Evolutionary conservation across 2,888 invertebrate species (phyloP).

Genomic region (Mythimna vitellina): DNA sequence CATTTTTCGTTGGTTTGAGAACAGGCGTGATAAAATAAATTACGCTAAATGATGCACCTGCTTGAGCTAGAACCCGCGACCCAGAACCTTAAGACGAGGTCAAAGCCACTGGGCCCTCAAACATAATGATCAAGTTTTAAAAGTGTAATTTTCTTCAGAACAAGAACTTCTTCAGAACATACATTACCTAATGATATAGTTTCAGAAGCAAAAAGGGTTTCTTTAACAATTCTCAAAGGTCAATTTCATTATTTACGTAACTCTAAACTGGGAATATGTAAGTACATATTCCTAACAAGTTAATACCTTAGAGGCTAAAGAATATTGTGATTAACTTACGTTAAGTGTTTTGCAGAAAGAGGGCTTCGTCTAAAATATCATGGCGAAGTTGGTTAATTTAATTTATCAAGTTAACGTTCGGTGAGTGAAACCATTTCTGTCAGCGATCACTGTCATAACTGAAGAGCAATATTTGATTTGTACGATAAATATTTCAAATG

Average conservation of each 20-base stretch:
- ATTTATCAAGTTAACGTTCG: conserved; percentile 44
- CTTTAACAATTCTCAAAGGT: conserved; percentile 21
- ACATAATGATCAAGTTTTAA: conserved; percentile 1
- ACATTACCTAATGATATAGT: not conserved
- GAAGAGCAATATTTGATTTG: not conserved
- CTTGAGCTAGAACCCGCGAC: too few relatives aligned
- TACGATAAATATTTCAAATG: not conserved
- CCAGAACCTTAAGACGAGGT: too few relatives aligned
- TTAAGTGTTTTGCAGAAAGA: conserved; percentile 38
- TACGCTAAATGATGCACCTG: too few relatives aligned
- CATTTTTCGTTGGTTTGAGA: too few relatives aligned
- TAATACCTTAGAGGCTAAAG: conserved; percentile 32
- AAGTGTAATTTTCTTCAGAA: not conserved
- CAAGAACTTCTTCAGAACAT: not conserved
- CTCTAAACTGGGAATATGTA: conserved; percentile 12
- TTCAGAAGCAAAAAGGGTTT: conserved; percentile 12
- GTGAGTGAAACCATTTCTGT: conserved; percentile 19
- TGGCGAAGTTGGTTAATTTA: conserved; percentile 42
- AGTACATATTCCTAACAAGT: conserved; percentile 39
- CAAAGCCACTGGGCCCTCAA: too few relatives aligned
- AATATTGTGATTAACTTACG: conserved; percentile 50
- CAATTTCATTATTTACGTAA: conserved; percentile 28
- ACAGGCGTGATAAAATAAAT: too few relatives aligned
- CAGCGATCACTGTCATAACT: conserved; percentile 16
- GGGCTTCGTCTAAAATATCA: conserved; percentile 36